Base-by-base conservation (phyloP, 2,797 vertebrate species). In the Acanthiza pusilla region DNA sequence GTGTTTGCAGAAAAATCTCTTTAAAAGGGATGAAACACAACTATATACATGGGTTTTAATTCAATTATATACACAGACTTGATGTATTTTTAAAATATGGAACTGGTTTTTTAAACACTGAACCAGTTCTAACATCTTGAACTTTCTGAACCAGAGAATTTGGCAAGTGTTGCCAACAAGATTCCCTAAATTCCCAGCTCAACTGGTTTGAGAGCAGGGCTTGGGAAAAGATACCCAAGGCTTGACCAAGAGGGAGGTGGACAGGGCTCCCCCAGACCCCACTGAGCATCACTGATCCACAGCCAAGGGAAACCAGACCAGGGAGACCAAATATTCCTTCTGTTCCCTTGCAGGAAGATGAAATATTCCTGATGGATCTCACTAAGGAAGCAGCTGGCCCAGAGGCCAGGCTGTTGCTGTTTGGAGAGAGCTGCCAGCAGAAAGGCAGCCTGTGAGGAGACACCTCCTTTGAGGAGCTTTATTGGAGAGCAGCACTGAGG, bases 231-330 rank as follows among this genome's bases (percentile, higher is more conserved):
- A 5, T 4, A 19, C 13, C 22, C 2, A 32, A 36, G 42, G 36
- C 25, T 29, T 15, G 43, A 29, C 10, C 1, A 2, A 38, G n/a
- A 13, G 38, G 36, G 19, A 4, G 23, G 27, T 17, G 29, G 40
- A 8, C 2, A 27, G 20, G 26, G 11, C 7, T 23, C n/a, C 25
- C 3, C 45, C 4, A 7, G 20, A 18, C 17, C 36, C 10, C 26
- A 4, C 17, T 6, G 6, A 26, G 32, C 81, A 11, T 2, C 0
- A 0, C 40, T 20, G 78, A 23, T 3, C 55, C 68, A 55, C 58
- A 20, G 53, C 43, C 40, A 50, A 27, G 60, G 19, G 85, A 48
- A 12, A n/a, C 12, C 2, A 8, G 25, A 38, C 23, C 81, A 3
- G 16, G 32, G 51, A 47, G 58, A 47, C 2, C 0, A 5, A 40